These are phyloP conservation scores for Leucozona laternaria DNA, from an alignment of 2,888 invertebrate genomes.

Conservation along the genomic window DNA sequence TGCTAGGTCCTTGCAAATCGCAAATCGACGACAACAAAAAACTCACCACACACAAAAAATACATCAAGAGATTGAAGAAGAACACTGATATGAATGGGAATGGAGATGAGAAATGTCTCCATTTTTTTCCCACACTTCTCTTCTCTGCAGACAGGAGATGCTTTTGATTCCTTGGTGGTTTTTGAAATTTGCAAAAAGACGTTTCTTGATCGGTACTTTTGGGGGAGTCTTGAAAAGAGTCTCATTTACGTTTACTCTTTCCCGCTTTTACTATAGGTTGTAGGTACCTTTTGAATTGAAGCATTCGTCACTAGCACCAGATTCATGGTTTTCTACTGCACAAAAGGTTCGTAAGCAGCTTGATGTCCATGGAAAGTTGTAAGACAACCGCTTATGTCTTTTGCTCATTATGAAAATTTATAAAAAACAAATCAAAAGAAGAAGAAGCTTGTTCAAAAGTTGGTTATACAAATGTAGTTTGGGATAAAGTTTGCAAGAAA, in stretches of 20 bases:
- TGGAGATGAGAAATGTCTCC: background rate
- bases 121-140: background rate
- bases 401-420: slow-evolving; percentile 51
- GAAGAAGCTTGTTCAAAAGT: background rate
- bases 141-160: background rate
- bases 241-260: slow-evolving; percentile 58
- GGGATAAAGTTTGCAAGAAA: slow-evolving; percentile 20
- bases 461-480: background rate
- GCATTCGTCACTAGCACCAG: slow-evolving; percentile 8
- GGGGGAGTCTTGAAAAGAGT: slow-evolving; percentile 45
- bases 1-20: slow-evolving; percentile 54
- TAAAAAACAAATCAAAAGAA: slow-evolving; percentile 3
- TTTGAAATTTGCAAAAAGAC: background rate
- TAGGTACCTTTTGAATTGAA: slow-evolving; percentile 12
- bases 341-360: slow-evolving; percentile 24
- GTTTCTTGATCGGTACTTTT: background rate
- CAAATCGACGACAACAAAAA: slow-evolving; percentile 20
- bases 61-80: background rate
- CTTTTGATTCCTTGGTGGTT: slow-evolving; percentile 50
- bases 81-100: background rate
- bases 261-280: background rate
- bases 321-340: background rate
- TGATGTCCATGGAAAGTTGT: slow-evolving; percentile 60
- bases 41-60: background rate
- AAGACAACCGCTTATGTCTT: slow-evolving; percentile 50